phyloP scores from a whole-genome alignment of 2,797 vertebrate species.

The Spea hammondii region DNA sequence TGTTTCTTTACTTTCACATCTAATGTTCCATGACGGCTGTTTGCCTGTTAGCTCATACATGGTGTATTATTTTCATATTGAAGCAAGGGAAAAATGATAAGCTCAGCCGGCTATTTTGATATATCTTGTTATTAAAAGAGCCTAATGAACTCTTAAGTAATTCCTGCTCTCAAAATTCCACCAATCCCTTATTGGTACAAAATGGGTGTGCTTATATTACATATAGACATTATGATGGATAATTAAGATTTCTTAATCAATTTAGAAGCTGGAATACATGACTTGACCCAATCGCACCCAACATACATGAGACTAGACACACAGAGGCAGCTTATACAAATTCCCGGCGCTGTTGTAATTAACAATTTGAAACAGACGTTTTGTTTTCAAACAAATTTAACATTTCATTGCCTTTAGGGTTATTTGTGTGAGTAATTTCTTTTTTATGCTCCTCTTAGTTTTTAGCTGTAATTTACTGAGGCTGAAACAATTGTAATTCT shows the following conservation, averaged over 20 bases:
- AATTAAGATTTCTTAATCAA: conserved; percentile 10
- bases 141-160: background rate
- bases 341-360: conserved; percentile 62
- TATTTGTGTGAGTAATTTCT: conserved; percentile 74
- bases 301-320: conserved; percentile 13
- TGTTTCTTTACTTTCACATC: background rate
- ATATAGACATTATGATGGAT: conserved; percentile 10
- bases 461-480: conserved; percentile 72
- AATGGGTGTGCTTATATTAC: background rate
- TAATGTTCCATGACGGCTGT: background rate
- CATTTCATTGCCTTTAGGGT: conserved; percentile 64
- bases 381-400: conserved; percentile 62
- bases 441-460: conserved; percentile 74
- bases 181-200: background rate
- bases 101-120: background rate
- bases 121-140: background rate
- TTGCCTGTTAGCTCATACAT: background rate
- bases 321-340: conserved; percentile 15
- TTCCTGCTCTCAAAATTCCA: background rate
- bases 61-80: conserved; percentile 9
- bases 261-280: conserved; percentile 4
- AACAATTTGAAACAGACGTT: conserved; percentile 68
- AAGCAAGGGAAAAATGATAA: background rate
- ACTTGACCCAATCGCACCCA: conserved; percentile 10
- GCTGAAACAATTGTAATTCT: conserved; percentile 71